phyloP scores from a whole-genome alignment of 1,140 invertebrate species.

The Wasmannia auropunctata region DNA sequence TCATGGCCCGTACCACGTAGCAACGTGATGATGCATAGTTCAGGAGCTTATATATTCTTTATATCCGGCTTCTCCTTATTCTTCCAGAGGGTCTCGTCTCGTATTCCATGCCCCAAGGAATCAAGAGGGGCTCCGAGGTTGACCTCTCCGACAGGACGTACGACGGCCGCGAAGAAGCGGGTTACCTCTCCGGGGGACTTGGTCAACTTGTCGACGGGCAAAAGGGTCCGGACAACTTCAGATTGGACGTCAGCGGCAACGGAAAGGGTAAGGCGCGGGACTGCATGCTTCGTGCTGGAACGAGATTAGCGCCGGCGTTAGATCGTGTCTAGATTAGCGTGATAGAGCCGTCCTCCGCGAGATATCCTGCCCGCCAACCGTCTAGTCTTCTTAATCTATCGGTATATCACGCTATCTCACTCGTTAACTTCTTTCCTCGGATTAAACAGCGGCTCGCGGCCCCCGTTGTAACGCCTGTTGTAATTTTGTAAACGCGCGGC shows the following conservation, averaged over 20 bases:
- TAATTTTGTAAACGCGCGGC: constrained; percentile 29
- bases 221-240: constrained; percentile 92
- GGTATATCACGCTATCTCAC: constrained; percentile 42
- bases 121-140: constrained; percentile 88
- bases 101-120: constrained; percentile 93
- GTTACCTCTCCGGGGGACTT: constrained; percentile 91
- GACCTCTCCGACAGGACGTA: constrained; percentile 93
- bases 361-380: background rate
- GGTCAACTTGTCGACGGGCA: constrained; percentile 97
- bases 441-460: constrained; percentile 32
- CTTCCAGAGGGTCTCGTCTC: constrained; percentile 90
- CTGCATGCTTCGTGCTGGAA: constrained; percentile 58
- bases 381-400: constrained; percentile 42
- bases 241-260: constrained; percentile 88
- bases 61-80: constrained; percentile 33
- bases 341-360: constrained; percentile 63
- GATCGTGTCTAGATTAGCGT: constrained; percentile 72
- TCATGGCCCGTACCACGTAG: constrained; percentile 32
- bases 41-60: constrained; percentile 51
- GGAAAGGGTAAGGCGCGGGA: constrained; percentile 89
- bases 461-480: background rate
- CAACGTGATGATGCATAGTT: constrained; percentile 64
- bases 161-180: constrained; percentile 90
- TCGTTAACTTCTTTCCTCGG: constrained; percentile 49
- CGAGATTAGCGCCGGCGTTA: constrained; percentile 62